Percentiles rank a stretch among this genome's conserved stretches.
Conservation (phyloP, 1,140 invertebrate genomes). For the Ceratoteleas bidentatus region DNA sequence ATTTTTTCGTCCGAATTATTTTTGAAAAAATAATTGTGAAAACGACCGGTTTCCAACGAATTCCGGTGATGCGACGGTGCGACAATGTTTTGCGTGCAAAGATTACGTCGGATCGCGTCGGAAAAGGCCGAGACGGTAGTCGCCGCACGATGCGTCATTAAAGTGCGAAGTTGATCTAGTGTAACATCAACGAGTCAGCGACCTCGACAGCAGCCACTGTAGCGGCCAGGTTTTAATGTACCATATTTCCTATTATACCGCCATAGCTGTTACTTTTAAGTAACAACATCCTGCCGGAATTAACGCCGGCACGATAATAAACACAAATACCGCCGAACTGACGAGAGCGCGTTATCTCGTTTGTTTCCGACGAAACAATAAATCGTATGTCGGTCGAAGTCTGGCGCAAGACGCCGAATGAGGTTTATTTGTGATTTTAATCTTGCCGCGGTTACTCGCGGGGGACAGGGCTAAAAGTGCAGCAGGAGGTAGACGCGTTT, state of each 20-base stretch:
- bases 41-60: too few species aligned
- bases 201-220: slow-evolving; percentile 13
- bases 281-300: slow-evolving; percentile 3
- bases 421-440: too few species aligned
- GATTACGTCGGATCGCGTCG: neutral
- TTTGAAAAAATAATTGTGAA: too few species aligned
- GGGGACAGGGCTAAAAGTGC: too few species aligned
- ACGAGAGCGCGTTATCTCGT: too few species aligned
- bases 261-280: slow-evolving; percentile 8
- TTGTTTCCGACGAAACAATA: neutral
- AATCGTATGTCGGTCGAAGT: neutral
- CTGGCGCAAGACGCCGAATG: neutral
- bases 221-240: slow-evolving; percentile 11
- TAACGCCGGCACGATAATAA: slow-evolving; percentile 1
- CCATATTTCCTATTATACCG: slow-evolving; percentile 21
- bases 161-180: slow-evolving; percentile 11
- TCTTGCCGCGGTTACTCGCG: too few species aligned
- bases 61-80: too few species aligned
- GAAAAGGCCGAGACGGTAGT: neutral
- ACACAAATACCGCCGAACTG: neutral
- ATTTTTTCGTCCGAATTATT: too few species aligned
- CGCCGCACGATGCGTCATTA: slow-evolving; percentile 2
- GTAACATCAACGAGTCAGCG: slow-evolving; percentile 9
- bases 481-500: too few species aligned
- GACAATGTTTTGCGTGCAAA: slow-evolving; percentile 4